These are phyloP conservation scores for Scaptodrosophila latifasciaeformis DNA, from an alignment of 2,888 invertebrate genomes.

Conservation along the genomic window DNA sequence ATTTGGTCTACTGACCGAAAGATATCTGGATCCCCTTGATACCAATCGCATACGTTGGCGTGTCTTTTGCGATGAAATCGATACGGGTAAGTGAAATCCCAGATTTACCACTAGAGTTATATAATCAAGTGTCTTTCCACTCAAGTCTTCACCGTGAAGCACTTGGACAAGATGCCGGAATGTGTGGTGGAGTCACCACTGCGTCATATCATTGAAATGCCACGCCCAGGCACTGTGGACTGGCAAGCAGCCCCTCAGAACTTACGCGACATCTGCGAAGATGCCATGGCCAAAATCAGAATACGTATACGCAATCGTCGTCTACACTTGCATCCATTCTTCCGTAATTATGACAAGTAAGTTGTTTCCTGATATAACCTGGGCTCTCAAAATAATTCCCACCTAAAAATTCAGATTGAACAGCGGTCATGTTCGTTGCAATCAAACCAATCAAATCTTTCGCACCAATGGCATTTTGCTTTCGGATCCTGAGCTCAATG, in stretches of 20 bases:
- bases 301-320: constrained; percentile 79
- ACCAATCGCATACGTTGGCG: constrained; percentile 82
- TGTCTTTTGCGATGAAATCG: constrained; percentile 86
- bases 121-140: background rate
- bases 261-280: constrained; percentile 78
- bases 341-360: constrained; percentile 83
- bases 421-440: constrained; percentile 83
- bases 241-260: constrained; percentile 74
- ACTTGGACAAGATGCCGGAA: constrained; percentile 82
- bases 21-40: constrained; percentile 85
- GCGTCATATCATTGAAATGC: constrained; percentile 75
- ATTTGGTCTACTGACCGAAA: constrained; percentile 79
- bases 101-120: background rate
- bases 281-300: constrained; percentile 80
- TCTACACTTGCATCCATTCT: constrained; percentile 81
- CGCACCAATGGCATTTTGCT: constrained; percentile 81
- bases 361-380: background rate
- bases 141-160: constrained; percentile 80
- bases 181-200: constrained; percentile 78
- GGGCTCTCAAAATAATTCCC: no score
- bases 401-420: constrained; percentile 77
- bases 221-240: constrained; percentile 75
- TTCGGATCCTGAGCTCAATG: constrained; percentile 80
- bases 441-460: constrained; percentile 83
- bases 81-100: constrained; percentile 78